A percentile compares a stretch with the other conserved stretches of the same genome.
These are phyloP conservation scores for Neodontobutis hainanensis DNA, from an alignment of 2,113 vertebrate species.

Conservation along the genomic window DNA sequence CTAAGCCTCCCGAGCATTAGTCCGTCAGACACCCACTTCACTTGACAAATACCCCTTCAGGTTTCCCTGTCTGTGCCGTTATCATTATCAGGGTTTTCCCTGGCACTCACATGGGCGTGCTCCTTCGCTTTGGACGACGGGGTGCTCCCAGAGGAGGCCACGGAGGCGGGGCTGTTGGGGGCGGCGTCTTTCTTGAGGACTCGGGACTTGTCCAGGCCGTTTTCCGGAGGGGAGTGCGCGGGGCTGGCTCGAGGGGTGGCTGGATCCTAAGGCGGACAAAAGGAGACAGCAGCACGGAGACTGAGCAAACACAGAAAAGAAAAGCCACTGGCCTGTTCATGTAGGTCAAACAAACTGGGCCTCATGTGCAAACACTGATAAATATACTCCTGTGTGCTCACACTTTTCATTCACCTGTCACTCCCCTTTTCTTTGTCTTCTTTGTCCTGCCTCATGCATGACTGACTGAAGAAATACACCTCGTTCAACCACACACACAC, in stretches of 20 bases:
- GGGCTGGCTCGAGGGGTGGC: conserved; percentile 92
- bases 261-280: conserved; percentile 81
- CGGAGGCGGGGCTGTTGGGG: conserved; percentile 93
- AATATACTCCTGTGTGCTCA: conserved; percentile 59
- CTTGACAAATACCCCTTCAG: conserved; percentile 64
- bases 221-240: conserved; percentile 91
- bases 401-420: conserved; percentile 64
- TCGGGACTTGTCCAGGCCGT: conserved; percentile 90
- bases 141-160: conserved; percentile 96
- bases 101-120: conserved; percentile 85
- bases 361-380: conserved; percentile 74
- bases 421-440: conserved; percentile 60
- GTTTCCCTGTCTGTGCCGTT: conserved; percentile 16
- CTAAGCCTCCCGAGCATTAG: conserved; percentile 56
- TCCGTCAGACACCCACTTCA: conserved; percentile 57
- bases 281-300: not conserved
- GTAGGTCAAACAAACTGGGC: conserved; percentile 73
- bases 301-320: conserved; percentile 71
- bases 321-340: conserved; percentile 70
- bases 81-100: not conserved
- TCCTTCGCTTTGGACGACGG: conserved; percentile 97
- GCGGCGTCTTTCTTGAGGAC: conserved; percentile 91
- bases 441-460: conserved; percentile 61
- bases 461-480: conserved; percentile 53
- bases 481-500: conserved; percentile 36